Conservation (phyloP, 2,113 vertebrate genomes). For the Bos javanicus region DNA sequence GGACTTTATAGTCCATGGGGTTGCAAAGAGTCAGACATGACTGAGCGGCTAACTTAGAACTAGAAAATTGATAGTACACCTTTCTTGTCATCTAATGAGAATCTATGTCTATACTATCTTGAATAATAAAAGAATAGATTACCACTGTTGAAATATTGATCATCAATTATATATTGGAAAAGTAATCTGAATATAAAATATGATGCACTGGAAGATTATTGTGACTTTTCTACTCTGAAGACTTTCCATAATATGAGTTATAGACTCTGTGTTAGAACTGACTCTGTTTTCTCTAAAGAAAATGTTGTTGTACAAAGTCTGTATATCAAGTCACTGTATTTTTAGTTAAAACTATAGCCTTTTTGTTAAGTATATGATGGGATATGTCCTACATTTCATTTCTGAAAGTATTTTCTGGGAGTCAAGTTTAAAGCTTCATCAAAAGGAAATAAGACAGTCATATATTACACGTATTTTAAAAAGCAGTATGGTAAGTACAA, state of each 20-base stretch:
- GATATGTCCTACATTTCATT: background rate
- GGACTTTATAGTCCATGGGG: too few species aligned
- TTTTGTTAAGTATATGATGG: background rate
- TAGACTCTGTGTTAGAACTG: background rate
- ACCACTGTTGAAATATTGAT: background rate
- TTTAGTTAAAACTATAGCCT: background rate
- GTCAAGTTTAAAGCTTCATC: background rate
- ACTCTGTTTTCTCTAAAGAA: background rate
- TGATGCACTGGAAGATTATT: background rate
- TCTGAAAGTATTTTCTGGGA: background rate
- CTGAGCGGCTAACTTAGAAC: too few species aligned
- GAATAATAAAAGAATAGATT: background rate
- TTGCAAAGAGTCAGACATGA: too few species aligned
- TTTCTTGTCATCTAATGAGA: background rate
- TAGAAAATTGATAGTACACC: background rate
- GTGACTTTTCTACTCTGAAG: background rate
- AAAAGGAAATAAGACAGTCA: background rate
- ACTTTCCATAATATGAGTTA: background rate
- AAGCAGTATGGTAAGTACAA: background rate
- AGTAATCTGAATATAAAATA: background rate
- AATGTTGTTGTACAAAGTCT: background rate
- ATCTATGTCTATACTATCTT: background rate
- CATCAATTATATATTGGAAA: background rate
- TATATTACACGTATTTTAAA: background rate
- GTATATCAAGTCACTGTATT: background rate